Evolutionary conservation across 2,888 invertebrate species (phyloP).

Genomic region (Spisula subtruncata): DNA sequence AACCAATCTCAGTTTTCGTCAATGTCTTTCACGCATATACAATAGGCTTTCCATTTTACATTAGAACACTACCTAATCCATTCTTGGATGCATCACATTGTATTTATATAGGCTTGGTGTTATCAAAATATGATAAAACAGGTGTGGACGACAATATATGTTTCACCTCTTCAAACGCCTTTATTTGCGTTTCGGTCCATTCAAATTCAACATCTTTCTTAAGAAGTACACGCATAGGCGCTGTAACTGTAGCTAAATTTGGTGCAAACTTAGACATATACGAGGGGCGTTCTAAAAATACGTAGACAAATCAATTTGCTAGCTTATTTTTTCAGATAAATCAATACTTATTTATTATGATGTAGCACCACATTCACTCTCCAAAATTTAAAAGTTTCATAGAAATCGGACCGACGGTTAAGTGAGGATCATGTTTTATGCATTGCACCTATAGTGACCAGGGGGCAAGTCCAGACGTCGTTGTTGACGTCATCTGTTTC

Average conservation of each 20-base stretch:
- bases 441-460: no score
- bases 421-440: no score
- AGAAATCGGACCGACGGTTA: no score
- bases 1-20: not conserved
- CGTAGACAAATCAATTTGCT: no score
- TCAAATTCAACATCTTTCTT: slow-evolving; percentile 44
- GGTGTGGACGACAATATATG: slow-evolving; percentile 34
- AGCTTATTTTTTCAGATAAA: no score
- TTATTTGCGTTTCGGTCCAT: slow-evolving; percentile 30
- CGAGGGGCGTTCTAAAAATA: no score
- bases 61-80: slow-evolving; percentile 39
- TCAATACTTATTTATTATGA: no score
- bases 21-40: not conserved
- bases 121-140: slow-evolving; percentile 45
- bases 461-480: no score
- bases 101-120: slow-evolving; percentile 32
- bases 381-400: no score
- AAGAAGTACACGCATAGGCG: slow-evolving; percentile 44
- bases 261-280: slow-evolving; percentile 61
- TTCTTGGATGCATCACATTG: slow-evolving; percentile 33
- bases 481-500: no score
- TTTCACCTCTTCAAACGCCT: slow-evolving; percentile 46
- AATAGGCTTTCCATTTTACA: slow-evolving; percentile 41
- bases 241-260: slow-evolving; percentile 52
- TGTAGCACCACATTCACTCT: no score